Evolutionary conservation across 2,888 invertebrate species (phyloP), one percentile per base, ranked within the genome.

Genomic region (Ochropacha duplaris): DNA sequence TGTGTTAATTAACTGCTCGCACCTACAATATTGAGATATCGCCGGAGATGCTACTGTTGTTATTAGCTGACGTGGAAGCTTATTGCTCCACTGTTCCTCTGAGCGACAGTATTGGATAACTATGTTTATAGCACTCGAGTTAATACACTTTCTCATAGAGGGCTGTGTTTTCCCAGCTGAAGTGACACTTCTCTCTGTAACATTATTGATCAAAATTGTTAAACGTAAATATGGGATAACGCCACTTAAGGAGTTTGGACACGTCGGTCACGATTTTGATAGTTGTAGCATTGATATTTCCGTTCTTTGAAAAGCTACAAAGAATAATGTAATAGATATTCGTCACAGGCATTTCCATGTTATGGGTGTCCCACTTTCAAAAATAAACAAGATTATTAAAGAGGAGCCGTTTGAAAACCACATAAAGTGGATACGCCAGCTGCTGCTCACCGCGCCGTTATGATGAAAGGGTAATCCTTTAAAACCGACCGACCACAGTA

Each of bases 21-120:
- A 92, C 92, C 92, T 92, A 89, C 89, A 83, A 85, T 92, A 92
- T 91, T 91, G 91, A 91, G 92, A 92, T 90, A 92, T 90, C 81
- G 79, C 81, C 81, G 81, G 83, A 84, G 87, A 90, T 87, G 87
- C 84, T 77, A 76, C 84, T 89, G 90, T 90, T 90, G 92, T 90
- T 90, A 91, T 90, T 90, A 90, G 87, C 86, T 79, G 83, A 82
- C 84, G 83, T 81, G 81, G 78, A 84, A 81, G 81, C 87, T 92
- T 91, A 91, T 92, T 92, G 91, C 91, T 86, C 78, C 19, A 78
- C 81, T 79, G 80, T 78, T 81, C 72, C 76, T 72, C 75, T 68
- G 52, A 52, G 31, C 9, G 66, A 58, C 58, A 59, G 65, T 67
- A 66, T 70, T 73, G 72, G 67, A 63, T 68, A 70, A 69, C 63